Conservation (phyloP, 1,140 invertebrate species). For the Ceratina japonica region DNA sequence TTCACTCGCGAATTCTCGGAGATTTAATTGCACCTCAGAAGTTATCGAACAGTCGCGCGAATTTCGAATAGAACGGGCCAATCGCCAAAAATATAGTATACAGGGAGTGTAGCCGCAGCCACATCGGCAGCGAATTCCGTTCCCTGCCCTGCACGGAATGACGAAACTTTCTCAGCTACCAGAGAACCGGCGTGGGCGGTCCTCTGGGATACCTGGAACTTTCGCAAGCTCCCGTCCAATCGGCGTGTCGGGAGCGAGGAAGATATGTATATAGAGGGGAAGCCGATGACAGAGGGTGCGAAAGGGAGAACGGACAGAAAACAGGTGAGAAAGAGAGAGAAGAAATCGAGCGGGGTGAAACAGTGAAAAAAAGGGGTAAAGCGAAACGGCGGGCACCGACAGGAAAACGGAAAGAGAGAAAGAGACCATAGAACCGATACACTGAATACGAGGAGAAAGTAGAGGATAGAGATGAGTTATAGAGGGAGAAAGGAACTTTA, state of each 20-base stretch:
- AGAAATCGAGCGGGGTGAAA: background rate
- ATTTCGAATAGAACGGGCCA: constrained; percentile 8
- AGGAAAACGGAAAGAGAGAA: background rate
- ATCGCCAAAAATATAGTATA: constrained; percentile 35
- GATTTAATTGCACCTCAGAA: constrained; percentile 26
- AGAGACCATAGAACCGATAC: constrained; percentile 5
- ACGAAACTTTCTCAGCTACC: constrained; percentile 73
- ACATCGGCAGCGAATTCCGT: constrained; percentile 27
- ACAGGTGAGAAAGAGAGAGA: constrained; percentile 35
- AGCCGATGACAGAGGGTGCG: constrained; percentile 40
- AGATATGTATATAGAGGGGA: constrained; percentile 38
- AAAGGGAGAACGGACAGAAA: constrained; percentile 28
- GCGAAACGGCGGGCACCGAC: background rate
- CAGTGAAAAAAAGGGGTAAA: background rate
- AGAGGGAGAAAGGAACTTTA: background rate
- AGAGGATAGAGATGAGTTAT: background rate
- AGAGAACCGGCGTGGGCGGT: constrained; percentile 70
- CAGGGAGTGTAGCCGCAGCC: constrained; percentile 34
- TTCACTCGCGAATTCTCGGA: constrained; percentile 21
- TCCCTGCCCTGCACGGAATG: constrained; percentile 53
- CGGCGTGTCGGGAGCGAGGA: constrained; percentile 55
- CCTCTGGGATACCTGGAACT: constrained; percentile 73
- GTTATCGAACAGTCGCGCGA: constrained; percentile 14
- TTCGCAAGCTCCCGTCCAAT: constrained; percentile 75
- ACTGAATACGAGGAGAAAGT: background rate